Percentiles rank a stretch among this genome's conserved stretches.
phyloP scores from a whole-genome alignment of 2,888 invertebrate genomes.

The Blera fallax region DNA sequence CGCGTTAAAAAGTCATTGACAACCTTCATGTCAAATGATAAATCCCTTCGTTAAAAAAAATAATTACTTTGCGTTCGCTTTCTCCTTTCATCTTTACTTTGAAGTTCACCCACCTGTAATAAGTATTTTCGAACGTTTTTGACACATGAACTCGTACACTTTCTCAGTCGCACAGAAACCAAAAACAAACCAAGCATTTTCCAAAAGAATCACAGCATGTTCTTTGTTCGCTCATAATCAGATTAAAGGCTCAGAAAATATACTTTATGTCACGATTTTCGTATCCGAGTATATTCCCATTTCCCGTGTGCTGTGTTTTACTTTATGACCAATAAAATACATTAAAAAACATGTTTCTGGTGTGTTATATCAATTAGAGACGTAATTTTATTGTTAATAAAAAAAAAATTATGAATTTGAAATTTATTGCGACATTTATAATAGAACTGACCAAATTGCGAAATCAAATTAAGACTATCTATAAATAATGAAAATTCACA shows the following conservation, averaged over 20 bases:
- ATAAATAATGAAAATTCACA: constrained; percentile 17
- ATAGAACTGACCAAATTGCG: constrained; percentile 2
- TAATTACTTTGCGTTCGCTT: neutral
- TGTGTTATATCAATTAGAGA: constrained; percentile 5
- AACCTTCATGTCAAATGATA: neutral
- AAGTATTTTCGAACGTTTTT: neutral
- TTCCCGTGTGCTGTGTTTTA: neutral
- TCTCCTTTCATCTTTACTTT: neutral
- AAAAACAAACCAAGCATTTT: neutral
- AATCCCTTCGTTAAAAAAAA: neutral
- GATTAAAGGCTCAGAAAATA: constrained; percentile 5
- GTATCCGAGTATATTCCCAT: neutral
- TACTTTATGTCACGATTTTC: constrained; percentile 3
- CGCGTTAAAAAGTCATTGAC: no score
- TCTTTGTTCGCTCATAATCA: neutral
- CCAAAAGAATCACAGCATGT: neutral
- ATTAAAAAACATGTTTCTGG: constrained; percentile 7
- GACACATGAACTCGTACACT: neutral
- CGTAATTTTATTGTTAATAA: constrained; percentile 6
- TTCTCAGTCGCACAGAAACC: neutral
- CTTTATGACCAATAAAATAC: constrained; percentile 26
- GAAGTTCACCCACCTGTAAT: constrained; percentile 10
- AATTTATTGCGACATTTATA: constrained; percentile 16
- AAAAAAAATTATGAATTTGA: neutral
- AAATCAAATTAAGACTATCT: constrained; percentile 8